Evolutionary conservation across 2,797 vertebrate species (phyloP).

Genomic region (Carapus acus): DNA sequence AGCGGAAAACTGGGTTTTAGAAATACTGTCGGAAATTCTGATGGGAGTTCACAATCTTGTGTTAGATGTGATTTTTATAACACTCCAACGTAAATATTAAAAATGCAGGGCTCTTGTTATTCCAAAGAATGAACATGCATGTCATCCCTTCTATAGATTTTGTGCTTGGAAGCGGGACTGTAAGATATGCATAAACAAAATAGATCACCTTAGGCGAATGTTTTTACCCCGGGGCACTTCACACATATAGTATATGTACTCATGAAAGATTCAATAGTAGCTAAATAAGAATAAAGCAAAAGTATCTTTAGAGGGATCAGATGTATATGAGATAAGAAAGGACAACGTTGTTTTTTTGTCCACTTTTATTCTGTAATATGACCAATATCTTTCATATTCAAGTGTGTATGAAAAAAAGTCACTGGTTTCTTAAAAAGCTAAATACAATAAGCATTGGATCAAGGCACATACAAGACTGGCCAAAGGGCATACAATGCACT

Average conservation of each 20-base stretch:
- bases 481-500: slow-evolving; percentile 99
- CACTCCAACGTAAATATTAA: slow-evolving; percentile 21
- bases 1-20: slow-evolving; percentile 55
- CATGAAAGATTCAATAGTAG: too few species aligned
- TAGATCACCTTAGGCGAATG: slow-evolving; percentile 1
- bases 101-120: slow-evolving; percentile 21
- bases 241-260: too few species aligned
- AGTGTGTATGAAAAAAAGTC: slow-evolving; percentile 96
- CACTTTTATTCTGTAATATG: slow-evolving; percentile 96
- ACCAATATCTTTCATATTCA: slow-evolving; percentile 96
- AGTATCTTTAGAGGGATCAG: slow-evolving; percentile 17
- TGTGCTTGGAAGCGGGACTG: slow-evolving; percentile 17
- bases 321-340: slow-evolving; percentile 48
- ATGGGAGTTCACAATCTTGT: slow-evolving; percentile 38
- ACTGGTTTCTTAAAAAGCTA: slow-evolving; percentile 96
- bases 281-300: slow-evolving; percentile 5
- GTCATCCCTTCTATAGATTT: slow-evolving; percentile 31
- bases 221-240: slow-evolving; percentile 22
- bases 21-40: slow-evolving; percentile 46
- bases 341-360: slow-evolving; percentile 74
- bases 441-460: slow-evolving; percentile 99
- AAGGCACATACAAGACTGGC: slow-evolving; percentile 99
- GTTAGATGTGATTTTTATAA: slow-evolving; percentile 26
- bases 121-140: slow-evolving; percentile 24
- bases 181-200: slow-evolving; percentile 37